Conservation (phyloP, 2,888 invertebrate species). For the Maniola hyperantus region DNA sequence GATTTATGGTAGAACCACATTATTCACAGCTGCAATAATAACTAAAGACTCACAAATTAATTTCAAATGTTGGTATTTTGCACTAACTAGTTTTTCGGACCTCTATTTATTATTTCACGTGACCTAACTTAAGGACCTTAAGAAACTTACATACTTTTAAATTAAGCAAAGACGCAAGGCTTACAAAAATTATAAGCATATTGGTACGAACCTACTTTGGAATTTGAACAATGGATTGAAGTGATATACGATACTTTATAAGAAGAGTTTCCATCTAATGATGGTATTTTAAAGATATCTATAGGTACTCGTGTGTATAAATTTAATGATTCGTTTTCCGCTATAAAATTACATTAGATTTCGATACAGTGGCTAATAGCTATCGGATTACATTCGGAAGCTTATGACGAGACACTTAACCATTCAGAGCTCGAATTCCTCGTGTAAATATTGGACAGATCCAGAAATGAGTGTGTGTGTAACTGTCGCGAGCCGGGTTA, state of each 20-base stretch:
- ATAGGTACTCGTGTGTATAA: not conserved
- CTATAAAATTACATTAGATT: not conserved
- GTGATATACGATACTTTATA: too few relatives aligned
- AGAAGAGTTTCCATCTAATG: not conserved
- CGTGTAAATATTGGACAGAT: slow-evolving; percentile 51
- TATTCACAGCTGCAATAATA: too few relatives aligned
- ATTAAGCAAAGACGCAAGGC: too few relatives aligned
- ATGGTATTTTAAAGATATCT: not conserved
- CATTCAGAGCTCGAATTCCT: slow-evolving; percentile 49
- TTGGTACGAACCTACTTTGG: too few relatives aligned
- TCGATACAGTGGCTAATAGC: slow-evolving; percentile 17
- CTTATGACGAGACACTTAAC: slow-evolving; percentile 34
- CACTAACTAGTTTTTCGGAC: too few relatives aligned
- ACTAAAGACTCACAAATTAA: too few relatives aligned
- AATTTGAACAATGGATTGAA: too few relatives aligned
- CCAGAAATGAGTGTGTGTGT: slow-evolving; percentile 73
- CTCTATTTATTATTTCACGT: not conserved
- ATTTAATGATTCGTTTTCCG: not conserved
- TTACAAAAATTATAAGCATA: too few relatives aligned
- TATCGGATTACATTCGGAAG: slow-evolving; percentile 38
- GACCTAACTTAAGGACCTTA: not conserved
- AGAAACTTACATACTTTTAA: not conserved
- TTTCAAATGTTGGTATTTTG: too few relatives aligned
- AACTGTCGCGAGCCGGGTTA: slow-evolving; percentile 62
- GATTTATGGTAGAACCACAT: too few relatives aligned